Base-by-base conservation (phyloP, 2,797 vertebrate species). In the Phrynocephalus forsythii region DNA sequence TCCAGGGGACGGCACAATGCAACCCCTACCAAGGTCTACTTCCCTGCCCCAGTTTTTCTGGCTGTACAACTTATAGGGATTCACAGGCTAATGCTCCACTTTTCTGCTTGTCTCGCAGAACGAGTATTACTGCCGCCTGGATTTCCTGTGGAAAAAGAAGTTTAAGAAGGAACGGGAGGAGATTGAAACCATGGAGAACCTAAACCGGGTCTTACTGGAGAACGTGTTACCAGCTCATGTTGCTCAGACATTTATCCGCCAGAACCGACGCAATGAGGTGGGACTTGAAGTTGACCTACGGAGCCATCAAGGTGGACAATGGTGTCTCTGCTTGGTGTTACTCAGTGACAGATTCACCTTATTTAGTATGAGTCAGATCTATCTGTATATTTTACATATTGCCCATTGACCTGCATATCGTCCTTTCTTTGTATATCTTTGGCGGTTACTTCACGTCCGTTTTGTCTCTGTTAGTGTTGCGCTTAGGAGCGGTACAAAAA, bases 161-260 rank as follows among this genome's bases (percentile, higher is more conserved):
- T 98, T 98, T 93, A 93, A 97, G 83, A 91, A 92, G 52, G 98
- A 98, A 90, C 90, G 92, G 0, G 98, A 98, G 73, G 97, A 98
- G 91, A 98, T 98, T 91, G 98, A 98, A 95, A 98, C 96, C 0
- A 98, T 98, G 95, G 97, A 98, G 95, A 98, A 98, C 66, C 94
- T 98, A 83, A 99, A 98, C 91, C 96, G 96, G 87, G 97, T 98
- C 48, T 97, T 99, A 73, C 95, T 99, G 4, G 96, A 99, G 94
- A 99, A 98, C 0, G 97, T 99, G 28, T 96, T 99, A 48, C 98
- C 98, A 0, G 95, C 96, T 0, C 97, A 99, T 0, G 98, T 99
- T 56, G 97, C 98, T 26, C 96, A 96, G 26, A 95, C 97, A 94
- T 99, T 98, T 95, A 97, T 99, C 44, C 98, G 97, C 75, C 98